Evolutionary conservation across 2,113 vertebrate species (phyloP).

Genomic region (Cololabis saira): DNA sequence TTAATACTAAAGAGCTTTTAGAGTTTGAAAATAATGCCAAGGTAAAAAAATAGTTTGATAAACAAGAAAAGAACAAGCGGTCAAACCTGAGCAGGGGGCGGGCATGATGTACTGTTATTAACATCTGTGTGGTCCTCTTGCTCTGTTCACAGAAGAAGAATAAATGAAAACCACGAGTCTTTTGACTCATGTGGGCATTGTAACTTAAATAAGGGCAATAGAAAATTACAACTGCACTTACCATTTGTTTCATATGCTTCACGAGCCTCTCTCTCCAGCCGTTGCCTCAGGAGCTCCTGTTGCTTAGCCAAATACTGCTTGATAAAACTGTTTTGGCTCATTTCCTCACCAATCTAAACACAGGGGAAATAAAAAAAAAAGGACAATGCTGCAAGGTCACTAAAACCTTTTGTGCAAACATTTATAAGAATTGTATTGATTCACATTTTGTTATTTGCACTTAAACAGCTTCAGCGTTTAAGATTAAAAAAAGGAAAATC

Average conservation of each 20-base stretch:
- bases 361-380: slow-evolving; percentile 14
- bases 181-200: not conserved
- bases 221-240: slow-evolving; percentile 52
- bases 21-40: not conserved
- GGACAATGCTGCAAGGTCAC: slow-evolving; percentile 24
- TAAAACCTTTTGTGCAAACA: not conserved
- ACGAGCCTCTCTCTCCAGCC: slow-evolving; percentile 89
- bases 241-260: slow-evolving; percentile 88
- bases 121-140: slow-evolving; percentile 73
- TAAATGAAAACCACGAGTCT: not conserved
- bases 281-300: slow-evolving; percentile 90
- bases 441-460: not conserved
- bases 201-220: not conserved
- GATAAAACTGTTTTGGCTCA: slow-evolving; percentile 96
- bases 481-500: slow-evolving; percentile 5
- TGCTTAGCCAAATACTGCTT: slow-evolving; percentile 95
- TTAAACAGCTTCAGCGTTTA: not conserved
- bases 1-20: not conserved
- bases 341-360: slow-evolving; percentile 91
- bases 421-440: not conserved
- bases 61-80: not conserved
- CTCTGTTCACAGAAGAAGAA: slow-evolving; percentile 66
- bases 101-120: slow-evolving; percentile 71
- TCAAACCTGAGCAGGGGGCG: slow-evolving; percentile 76
- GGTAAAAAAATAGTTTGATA: not conserved